Percentiles rank a stretch among this genome's conserved stretches.
These are phyloP conservation scores for Nestor notabilis DNA, from an alignment of 2,113 vertebrate species.

Conservation along the genomic window DNA sequence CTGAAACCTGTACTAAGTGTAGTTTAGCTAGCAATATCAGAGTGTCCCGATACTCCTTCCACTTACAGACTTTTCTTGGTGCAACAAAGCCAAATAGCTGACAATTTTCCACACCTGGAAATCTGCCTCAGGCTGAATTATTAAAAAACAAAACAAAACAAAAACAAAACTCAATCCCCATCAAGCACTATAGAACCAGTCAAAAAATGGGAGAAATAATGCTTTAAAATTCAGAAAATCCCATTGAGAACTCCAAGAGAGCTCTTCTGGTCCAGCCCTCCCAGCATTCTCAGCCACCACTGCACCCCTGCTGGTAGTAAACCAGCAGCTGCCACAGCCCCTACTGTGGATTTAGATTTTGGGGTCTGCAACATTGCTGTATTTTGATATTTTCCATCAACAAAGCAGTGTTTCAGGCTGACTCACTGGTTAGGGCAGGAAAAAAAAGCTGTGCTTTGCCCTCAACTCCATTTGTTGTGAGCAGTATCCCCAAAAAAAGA, in stretches of 20 bases:
- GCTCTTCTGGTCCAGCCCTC: background rate
- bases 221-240: background rate
- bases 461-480: background rate
- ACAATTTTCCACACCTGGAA: background rate
- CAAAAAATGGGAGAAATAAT: background rate
- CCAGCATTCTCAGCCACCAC: background rate
- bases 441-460: background rate
- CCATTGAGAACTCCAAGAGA: background rate
- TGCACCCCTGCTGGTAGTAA: background rate
- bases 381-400: background rate
- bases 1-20: background rate
- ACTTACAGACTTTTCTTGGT: background rate
- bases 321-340: background rate
- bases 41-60: background rate
- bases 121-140: background rate
- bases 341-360: background rate
- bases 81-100: background rate
- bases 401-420: background rate
- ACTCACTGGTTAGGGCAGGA: background rate
- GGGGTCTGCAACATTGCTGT: accelerated
- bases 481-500: background rate
- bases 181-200: background rate
- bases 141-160: background rate
- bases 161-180: background rate
- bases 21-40: background rate